Conservation (phyloP, 1,140 invertebrate species). For the Cyclargus thomasi region DNA sequence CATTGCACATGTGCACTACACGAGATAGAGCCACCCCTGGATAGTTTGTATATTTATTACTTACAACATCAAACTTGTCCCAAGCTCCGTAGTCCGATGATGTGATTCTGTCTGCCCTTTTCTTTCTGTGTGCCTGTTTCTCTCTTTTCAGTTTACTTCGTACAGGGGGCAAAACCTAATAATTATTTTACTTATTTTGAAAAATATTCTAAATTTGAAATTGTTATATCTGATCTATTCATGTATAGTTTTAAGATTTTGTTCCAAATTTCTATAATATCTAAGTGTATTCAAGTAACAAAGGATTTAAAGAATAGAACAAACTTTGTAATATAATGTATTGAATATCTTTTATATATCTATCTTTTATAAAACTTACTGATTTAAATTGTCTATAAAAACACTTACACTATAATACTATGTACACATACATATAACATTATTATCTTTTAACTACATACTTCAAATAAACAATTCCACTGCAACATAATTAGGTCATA, state of each 20-base stretch:
- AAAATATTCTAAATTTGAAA: not conserved
- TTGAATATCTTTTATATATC: too few relatives aligned
- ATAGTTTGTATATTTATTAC: conserved; percentile 41
- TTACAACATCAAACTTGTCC: conserved; percentile 89
- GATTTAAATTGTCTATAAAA: too few relatives aligned
- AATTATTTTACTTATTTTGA: conserved; percentile 26
- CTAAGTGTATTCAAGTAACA: too few relatives aligned
- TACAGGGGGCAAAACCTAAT: conserved; percentile 75
- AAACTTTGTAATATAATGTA: too few relatives aligned
- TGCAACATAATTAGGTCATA: not conserved
- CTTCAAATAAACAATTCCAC: not conserved
- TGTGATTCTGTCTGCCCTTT: conserved; percentile 62
- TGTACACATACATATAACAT: not conserved
- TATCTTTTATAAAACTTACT: too few relatives aligned
- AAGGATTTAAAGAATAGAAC: too few relatives aligned
- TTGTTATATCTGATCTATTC: too few relatives aligned
- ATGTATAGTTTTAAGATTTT: too few relatives aligned
- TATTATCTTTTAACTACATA: not conserved
- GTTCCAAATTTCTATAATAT: too few relatives aligned
- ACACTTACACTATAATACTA: not conserved
- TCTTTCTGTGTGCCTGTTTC: conserved; percentile 54
- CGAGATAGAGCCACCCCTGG: too few relatives aligned
- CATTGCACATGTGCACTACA: too few relatives aligned
- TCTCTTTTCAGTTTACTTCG: conserved; percentile 72
- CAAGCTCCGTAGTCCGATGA: conserved; percentile 82